A percentile compares a stretch with the other conserved stretches of the same genome.
Evolutionary conservation across 2,797 vertebrate genomes (phyloP).

Genomic region (Dermochelys coriacea): DNA sequence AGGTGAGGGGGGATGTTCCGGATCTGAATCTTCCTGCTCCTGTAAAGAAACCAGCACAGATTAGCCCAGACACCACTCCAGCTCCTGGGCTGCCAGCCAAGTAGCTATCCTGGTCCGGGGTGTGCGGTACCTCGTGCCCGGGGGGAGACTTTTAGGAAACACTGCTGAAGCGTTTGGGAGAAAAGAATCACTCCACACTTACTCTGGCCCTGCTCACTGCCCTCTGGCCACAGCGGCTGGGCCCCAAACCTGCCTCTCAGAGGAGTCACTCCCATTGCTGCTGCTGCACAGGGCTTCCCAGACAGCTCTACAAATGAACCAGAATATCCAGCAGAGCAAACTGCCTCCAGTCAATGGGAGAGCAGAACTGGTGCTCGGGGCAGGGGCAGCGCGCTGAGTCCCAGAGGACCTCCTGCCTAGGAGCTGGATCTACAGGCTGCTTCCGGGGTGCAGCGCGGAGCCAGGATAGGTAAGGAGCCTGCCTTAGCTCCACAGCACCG

Average conservation of each 20-base stretch:
- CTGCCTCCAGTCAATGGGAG: no score
- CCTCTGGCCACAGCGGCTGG: neutral
- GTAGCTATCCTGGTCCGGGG: neutral
- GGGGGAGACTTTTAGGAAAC: neutral
- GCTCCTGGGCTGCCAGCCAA: neutral
- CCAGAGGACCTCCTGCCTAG: no score
- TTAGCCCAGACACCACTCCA: neutral
- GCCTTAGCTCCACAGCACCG: no score
- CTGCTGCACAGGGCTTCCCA: slow-evolving; percentile 22
- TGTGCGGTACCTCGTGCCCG: neutral
- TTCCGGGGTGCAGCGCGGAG: no score
- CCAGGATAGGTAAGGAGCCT: no score
- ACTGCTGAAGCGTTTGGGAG: no score
- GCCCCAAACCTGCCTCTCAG: neutral
- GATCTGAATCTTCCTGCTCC: slow-evolving; percentile 98
- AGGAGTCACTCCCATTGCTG: neutral
- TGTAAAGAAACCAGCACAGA: slow-evolving; percentile 78
- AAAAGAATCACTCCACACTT: no score
- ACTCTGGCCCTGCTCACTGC: neutral
- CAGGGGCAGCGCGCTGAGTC: no score
- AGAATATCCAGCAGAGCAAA: no score
- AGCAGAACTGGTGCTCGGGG: no score
- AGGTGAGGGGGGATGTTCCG: slow-evolving; percentile 97
- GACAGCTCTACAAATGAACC: slow-evolving; percentile 35
- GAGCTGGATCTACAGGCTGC: no score